Evolutionary conservation across 2,888 invertebrate genomes (phyloP), one percentile per base, ranked within the genome.

Genomic region (Xestia ashworthii): DNA sequence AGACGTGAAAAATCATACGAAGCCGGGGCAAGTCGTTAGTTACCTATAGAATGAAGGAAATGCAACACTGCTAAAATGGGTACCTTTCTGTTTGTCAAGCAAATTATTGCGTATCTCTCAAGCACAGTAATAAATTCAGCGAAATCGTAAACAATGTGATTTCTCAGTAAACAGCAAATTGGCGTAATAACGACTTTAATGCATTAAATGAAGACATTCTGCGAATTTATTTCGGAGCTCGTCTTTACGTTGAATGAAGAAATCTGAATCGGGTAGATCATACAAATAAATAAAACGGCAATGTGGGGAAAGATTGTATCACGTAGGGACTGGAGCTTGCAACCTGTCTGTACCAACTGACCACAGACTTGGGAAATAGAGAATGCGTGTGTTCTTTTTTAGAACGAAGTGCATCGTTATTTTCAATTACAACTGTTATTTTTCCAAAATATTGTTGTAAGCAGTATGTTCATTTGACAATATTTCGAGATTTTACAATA

Each of bases 191-290:
- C 82, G 83, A 88, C 82, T 71, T 80, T 87, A 87, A 82, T 84
- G 82, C 77, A 84, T 83, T 83, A 83, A 89, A 90, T 87, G 85
- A 89, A 89, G 89, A 87, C 83, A 88, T 89, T 89, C 88, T 71
- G 69, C 75, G 86, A 89, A 90, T 85, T 86, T 82, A 80, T 82
- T 75, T 85, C 75, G 78, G 71, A 69, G 77, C 78, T 74, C 75
- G 78, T 77, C 83, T 74, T 38, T 70, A 58, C 83, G 53, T 71
- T 76, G 83, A 82, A 87, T 86, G 81, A 88, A 86, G 85, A 85
- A 85, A 84, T 87, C 78, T 67, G 82, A 80, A 80, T 83, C 77
- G 71, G 73, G 77, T 73, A 68, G 74, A 80, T 87, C 80, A 88
- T 78, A 80, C 75, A 86, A 85, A 88, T 78, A 82, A 87, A 88